Evolutionary conservation across 2,888 invertebrate genomes (phyloP), one percentile per base, ranked within the genome.

Genomic region (Hypselothyrea guttata): DNA sequence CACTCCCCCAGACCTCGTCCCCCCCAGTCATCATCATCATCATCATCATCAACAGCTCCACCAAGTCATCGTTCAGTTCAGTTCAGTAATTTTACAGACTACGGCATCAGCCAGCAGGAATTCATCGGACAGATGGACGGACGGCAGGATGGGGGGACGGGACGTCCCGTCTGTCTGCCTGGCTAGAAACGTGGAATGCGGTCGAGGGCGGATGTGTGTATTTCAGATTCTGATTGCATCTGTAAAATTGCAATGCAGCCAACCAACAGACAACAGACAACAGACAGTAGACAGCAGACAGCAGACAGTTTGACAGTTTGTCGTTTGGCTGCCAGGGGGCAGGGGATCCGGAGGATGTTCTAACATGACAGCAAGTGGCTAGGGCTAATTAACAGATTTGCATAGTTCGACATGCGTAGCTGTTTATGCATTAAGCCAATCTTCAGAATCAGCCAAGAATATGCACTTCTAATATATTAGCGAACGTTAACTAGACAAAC

Each of bases 71-170:
- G 83, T 83, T 86, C 84, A 86, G 82, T 77, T 71, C 71, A 66
- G 75, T 77, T 84, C 85, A 83, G 86, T 82, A 86, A 86, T 85
- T 85, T 85, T 74, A 79, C 81, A 84, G 84, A 69, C 76, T 75
- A 71, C 72, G 62, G 54, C 79, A 83, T 74, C 74, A 76, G 79
- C 75, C 84, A 70, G 67, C 76, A 76, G 63, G 48, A 47, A 46
- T 55, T 31, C 56, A 51, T 35, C 31, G 60, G 48, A 45, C 57
- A 30, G 30, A 40, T 53, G 47, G 22, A 40, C 52, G 47, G 22
- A 22, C 22, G 5, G 22, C 22, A 22, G 22, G 22, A 22, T n/a
- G n/a, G n/a, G n/a, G n/a, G n/a, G n/a, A n/a, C n/a, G n/a, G n/a
- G n/a, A n/a, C n/a, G n/a, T n/a, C n/a, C n/a, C 22, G 22, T 22